Evolutionary conservation across 2,888 invertebrate genomes (phyloP), one percentile per base, ranked within the genome.

Genomic region (Cryptus viduatorius): DNA sequence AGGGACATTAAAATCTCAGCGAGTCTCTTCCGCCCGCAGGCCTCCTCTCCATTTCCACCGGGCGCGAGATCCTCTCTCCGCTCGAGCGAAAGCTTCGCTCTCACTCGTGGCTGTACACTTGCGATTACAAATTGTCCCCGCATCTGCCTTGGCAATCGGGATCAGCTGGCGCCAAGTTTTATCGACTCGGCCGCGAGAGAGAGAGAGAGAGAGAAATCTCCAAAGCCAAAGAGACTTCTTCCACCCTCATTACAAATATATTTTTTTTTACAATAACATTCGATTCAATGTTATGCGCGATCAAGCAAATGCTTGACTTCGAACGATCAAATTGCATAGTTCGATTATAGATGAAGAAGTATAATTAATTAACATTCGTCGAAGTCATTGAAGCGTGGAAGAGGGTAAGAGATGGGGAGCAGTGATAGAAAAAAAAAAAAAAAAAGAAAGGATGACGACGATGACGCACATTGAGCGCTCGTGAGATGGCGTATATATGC

Each of bases 1-100:
- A 93, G 91, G 90, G 88, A 91, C 93, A 91, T 92, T 92, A 93
- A 93, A 92, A 90, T 91, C 90, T 90, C 89, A 86, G 90, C 88
- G 82, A 89, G 89, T 88, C 89, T 88, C 85, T 89, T 86, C 80
- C 87, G 85, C 85, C 73, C 81, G 73, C 81, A 37, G 64, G 86
- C 48, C 48, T 68, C 56, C 50, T 50, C 50, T 82, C 24, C 24
- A 37, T 69, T 82, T 77, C 42, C 68, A 61, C 48, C 29, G 50
- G 68, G 44, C 19, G 68, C 48, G 71, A 81, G 53, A 73, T 69
- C 59, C n/a, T 8, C 67, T 53, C 53, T 8, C 5, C 7, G 59
- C 59, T 12, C 24, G 42, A 71, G 46, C 5, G 29, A 44, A 19
- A 44, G 31, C 64, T 72, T 78, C 69, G 67, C 56, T 75, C 69